Evolutionary conservation across 2,113 vertebrate species (phyloP).

Genomic region (Lipophrys pholis): DNA sequence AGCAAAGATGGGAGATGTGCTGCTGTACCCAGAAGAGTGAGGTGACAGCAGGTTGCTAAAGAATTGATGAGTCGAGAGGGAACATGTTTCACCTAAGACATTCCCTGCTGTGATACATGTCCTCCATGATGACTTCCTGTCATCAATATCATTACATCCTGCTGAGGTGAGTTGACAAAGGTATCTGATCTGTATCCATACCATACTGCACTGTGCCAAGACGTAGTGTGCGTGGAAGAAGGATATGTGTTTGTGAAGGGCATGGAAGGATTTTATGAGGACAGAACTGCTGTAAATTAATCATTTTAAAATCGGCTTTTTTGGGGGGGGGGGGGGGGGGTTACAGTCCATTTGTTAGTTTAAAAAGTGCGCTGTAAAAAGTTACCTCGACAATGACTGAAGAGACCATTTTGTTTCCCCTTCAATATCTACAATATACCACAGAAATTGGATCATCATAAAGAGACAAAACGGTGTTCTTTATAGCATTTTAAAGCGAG

Average conservation of each 20-base stretch:
- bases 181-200: conserved; percentile 47
- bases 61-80: conserved; percentile 79
- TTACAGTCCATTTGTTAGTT: conserved; percentile 23
- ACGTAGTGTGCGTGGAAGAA: conserved; percentile 20
- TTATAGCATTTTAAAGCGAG: neutral
- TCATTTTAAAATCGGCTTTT: conserved; percentile 44
- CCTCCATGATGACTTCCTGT: conserved; percentile 76
- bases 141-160: conserved; percentile 83
- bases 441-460: neutral
- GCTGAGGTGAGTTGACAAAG: conserved; percentile 72
- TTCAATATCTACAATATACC: too few species aligned
- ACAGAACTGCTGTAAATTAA: conserved; percentile 52
- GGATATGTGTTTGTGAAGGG: conserved; percentile 39
- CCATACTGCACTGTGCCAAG: conserved; percentile 33
- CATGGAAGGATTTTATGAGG: conserved; percentile 45
- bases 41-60: conserved; percentile 76
- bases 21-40: conserved; percentile 49
- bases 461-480: neutral
- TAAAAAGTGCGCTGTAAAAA: conserved; percentile 8
- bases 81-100: conserved; percentile 79
- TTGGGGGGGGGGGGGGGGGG: too few species aligned
- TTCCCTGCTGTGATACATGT: conserved; percentile 77
- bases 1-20: conserved; percentile 37
- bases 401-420: neutral
- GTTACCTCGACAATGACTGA: neutral